phyloP scores from a whole-genome alignment of 2,888 invertebrate species.

The Torymus texanus region DNA sequence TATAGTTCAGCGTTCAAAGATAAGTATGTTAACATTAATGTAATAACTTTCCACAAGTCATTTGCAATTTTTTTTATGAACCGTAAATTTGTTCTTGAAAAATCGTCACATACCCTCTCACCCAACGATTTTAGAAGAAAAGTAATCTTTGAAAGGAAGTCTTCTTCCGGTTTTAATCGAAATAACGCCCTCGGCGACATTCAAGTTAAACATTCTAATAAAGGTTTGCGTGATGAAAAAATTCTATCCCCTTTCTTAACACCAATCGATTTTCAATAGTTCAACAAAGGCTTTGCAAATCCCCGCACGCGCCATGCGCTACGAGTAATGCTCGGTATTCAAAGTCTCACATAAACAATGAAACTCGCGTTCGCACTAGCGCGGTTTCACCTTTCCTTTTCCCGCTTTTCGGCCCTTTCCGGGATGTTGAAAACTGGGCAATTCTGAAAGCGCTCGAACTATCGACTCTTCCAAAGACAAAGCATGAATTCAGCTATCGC shows the following conservation, averaged over 20 bases:
- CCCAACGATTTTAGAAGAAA: background rate
- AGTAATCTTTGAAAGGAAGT: background rate
- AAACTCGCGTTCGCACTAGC: background rate
- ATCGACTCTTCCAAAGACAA: too few species aligned
- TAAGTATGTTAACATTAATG: too few species aligned
- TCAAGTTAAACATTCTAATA: conserved; percentile 24
- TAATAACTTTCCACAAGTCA: too few species aligned
- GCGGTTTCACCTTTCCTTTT: background rate
- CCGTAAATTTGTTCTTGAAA: too few species aligned
- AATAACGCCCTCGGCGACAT: background rate
- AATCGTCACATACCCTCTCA: too few species aligned
- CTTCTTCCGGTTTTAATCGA: background rate
- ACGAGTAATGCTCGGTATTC: conserved; percentile 37
- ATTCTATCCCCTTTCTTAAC: background rate
- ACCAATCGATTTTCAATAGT: conserved; percentile 44
- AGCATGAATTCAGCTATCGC: too few species aligned
- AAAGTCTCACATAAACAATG: conserved; percentile 40
- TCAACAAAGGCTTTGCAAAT: conserved; percentile 43
- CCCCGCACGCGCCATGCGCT: background rate
- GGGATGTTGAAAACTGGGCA: too few species aligned
- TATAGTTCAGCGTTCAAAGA: too few species aligned
- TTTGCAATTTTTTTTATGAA: too few species aligned
- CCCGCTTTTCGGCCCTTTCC: background rate
- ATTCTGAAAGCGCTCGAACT: too few species aligned
- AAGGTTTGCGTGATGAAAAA: conserved; percentile 30